Base-by-base conservation (phyloP, 37 sponge, comb jelly and placozoan genomes). In the Oscarella lobularis region DNA sequence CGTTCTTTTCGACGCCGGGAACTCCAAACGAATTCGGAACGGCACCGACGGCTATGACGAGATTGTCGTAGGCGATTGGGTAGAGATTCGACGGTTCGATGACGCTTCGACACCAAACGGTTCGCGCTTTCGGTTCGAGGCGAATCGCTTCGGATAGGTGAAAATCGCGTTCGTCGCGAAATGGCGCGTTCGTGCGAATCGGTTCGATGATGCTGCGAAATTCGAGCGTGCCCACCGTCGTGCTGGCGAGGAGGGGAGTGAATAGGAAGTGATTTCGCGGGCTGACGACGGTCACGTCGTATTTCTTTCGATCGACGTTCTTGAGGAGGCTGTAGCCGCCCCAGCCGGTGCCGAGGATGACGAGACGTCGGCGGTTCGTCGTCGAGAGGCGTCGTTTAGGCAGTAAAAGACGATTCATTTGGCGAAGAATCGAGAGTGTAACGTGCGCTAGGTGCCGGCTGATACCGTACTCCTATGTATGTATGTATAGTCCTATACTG, bases 141-240 rank as follows among this genome's bases (percentile, higher is more conserved):
- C 65, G 41, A 1, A 32, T 72, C 0, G 93, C 93, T 31, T 75
- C 37, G 54, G 93, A 85, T 39, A 83, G 60, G 74, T 92, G 93
- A 54, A 88, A 92, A 66, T 92, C 81, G 33, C 84, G 85, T 71
- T 92, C 90, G 40, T 92, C 87, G 32, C 90, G 35, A 37, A 92
- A 88, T 9, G 84, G 87, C 0, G 79, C 4, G 67, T 89, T 89
- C 14, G 9, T 27, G 30, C 94, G 82, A 3, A 93, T 68, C 1
- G 94, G 94, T 41, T 93, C 94, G 66, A 89, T 88, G 66, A 93
- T 93, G 39, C 94, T 93, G 14, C 94, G 82, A 73, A 88, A 88
- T 38, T 93, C 94, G 55, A 93, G 69, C 0, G 94, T 93, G 0
- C 94, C 94, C 2, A 93, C 94, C 0, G 94, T 89, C 3, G 90